Conservation (phyloP, 2,888 invertebrate genomes). For the Trimorus sp. region DNA sequence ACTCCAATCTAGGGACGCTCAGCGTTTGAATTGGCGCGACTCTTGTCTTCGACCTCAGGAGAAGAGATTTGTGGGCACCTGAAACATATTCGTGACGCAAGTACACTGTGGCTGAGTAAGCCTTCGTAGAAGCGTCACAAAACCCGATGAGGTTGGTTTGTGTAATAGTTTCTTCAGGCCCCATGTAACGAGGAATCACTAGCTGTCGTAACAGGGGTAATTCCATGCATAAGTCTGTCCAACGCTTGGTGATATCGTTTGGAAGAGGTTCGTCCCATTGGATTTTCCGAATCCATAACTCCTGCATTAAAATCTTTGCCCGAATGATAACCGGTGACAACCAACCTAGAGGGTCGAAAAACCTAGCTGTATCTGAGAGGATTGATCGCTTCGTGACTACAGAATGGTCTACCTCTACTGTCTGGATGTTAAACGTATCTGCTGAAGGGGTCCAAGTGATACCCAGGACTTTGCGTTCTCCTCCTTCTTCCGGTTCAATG, state of each 20-base stretch:
- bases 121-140: background rate
- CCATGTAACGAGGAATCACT: no score
- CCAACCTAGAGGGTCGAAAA: conserved; percentile 7
- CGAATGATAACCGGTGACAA: conserved; percentile 3
- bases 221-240: background rate
- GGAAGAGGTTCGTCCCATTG: background rate
- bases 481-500: no score
- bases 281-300: background rate
- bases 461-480: no score
- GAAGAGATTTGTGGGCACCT: background rate
- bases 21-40: background rate
- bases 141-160: background rate
- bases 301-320: background rate
- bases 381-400: background rate
- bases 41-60: background rate
- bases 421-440: no score
- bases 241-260: background rate
- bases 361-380: background rate
- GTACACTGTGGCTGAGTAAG: background rate
- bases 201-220: no score
- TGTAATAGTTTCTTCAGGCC: no score
- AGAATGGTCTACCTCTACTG: background rate
- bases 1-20: background rate
- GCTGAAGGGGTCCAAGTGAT: no score
- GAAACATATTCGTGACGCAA: background rate